Evolutionary conservation across 1,140 invertebrate species (phyloP).

Genomic region (Macrobrachium nipponense): DNA sequence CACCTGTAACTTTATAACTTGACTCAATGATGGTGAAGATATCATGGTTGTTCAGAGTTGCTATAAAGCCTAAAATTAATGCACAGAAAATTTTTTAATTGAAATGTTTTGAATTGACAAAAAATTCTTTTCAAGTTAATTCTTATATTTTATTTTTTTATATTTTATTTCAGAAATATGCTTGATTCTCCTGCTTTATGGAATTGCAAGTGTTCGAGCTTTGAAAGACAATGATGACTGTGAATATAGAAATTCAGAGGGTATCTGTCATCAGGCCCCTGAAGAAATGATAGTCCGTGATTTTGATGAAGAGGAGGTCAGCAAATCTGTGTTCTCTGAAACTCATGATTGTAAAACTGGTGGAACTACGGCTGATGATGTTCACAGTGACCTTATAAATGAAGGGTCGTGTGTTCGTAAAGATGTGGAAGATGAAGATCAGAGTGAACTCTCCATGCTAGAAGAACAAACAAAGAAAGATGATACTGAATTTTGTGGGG

Average conservation of each 20-base stretch:
- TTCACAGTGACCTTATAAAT: too few relatives aligned
- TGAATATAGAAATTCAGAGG: neutral
- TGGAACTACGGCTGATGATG: too few relatives aligned
- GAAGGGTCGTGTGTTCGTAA: too few relatives aligned
- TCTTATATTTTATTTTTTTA: too few relatives aligned
- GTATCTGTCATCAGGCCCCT: neutral
- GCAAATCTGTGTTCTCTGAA: neutral
- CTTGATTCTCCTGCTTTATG: neutral
- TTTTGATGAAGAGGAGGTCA: neutral
- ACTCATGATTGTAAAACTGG: neutral
- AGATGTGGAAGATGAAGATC: constrained; percentile 23
- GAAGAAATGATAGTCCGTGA: neutral
- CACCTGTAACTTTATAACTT: neutral
- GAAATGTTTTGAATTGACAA: too few relatives aligned
- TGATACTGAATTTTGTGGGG: neutral
- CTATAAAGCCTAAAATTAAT: neutral
- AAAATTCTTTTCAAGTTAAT: too few relatives aligned
- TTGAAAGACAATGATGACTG: neutral
- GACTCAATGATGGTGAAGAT: neutral
- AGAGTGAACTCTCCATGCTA: constrained; percentile 39
- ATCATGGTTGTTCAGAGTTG: neutral
- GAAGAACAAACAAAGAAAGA: constrained; percentile 3
- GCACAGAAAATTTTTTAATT: too few relatives aligned
- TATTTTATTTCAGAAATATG: too few relatives aligned
- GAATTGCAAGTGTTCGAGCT: neutral